Evolutionary conservation across 2,113 vertebrate species (phyloP).

Genomic region (Saimiri boliviensis): DNA sequence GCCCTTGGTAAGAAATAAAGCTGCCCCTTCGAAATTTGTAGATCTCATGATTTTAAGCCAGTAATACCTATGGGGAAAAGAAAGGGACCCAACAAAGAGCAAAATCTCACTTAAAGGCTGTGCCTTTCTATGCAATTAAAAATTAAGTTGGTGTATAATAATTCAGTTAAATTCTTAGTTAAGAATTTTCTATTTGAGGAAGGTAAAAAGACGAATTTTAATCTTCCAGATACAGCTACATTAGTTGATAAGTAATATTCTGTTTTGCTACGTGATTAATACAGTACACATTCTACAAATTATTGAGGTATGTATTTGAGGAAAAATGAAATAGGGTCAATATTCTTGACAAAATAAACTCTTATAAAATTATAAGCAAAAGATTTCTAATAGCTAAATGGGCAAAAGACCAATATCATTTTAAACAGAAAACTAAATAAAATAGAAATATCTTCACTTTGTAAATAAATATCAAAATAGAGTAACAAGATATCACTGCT

Average conservation of each 20-base stretch:
- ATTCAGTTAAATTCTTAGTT: neutral
- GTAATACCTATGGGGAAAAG: neutral
- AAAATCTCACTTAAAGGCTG: neutral
- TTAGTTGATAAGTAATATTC: neutral
- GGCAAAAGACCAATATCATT: neutral
- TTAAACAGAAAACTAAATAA: neutral
- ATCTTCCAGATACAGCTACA: neutral
- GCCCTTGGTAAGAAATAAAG: neutral
- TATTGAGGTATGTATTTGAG: neutral
- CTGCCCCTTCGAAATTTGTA: neutral
- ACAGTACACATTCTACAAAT: neutral
- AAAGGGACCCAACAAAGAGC: neutral
- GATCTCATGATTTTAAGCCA: neutral
- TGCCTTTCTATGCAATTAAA: neutral
- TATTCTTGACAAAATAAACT: neutral
- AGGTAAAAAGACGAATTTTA: neutral
- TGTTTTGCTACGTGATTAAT: neutral
- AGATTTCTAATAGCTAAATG: neutral
- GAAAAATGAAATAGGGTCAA: neutral
- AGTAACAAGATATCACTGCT: neutral
- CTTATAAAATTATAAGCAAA: neutral
- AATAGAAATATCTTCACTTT: neutral
- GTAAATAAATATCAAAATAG: neutral
- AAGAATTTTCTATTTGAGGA: neutral
- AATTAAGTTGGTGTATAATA: neutral